Evolutionary conservation across 2,797 vertebrate species (phyloP).

Genomic region (Sebastes kiyomatsui): DNA sequence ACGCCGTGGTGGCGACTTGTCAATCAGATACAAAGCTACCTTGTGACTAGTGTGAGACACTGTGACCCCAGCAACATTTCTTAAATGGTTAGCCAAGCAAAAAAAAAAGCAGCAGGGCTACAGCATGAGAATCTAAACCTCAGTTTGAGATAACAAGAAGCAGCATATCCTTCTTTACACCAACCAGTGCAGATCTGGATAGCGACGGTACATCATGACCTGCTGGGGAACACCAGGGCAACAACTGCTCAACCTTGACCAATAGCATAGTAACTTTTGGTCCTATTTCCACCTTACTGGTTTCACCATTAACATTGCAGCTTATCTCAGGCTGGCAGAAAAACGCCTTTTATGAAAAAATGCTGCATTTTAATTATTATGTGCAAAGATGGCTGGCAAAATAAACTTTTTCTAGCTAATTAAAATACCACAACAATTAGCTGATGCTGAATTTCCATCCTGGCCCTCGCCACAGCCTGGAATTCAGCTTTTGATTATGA

Average conservation of each 20-base stretch:
- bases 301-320: conserved; percentile 18
- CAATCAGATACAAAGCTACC: too few relatives aligned
- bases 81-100: background rate
- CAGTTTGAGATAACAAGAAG: conserved; percentile 8
- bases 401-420: conserved; percentile 7
- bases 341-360: conserved; percentile 16
- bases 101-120: background rate
- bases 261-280: conserved; percentile 28
- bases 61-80: background rate
- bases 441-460: conserved; percentile 31
- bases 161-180: conserved; percentile 3
- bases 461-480: background rate
- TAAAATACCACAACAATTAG: conserved; percentile 35
- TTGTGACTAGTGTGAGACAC: background rate
- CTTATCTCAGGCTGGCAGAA: background rate
- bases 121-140: conserved; percentile 6
- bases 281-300: conserved; percentile 5
- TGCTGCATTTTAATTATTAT: background rate
- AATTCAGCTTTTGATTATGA: conserved; percentile 22
- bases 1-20: too few relatives aligned
- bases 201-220: conserved; percentile 42
- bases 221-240: conserved; percentile 29
- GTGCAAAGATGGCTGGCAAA: conserved; percentile 11
- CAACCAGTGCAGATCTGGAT: conserved; percentile 14
- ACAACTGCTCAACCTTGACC: conserved; percentile 48